Conservation (phyloP, 2,113 vertebrate genomes). For the Chelonoidis abingdonii region DNA sequence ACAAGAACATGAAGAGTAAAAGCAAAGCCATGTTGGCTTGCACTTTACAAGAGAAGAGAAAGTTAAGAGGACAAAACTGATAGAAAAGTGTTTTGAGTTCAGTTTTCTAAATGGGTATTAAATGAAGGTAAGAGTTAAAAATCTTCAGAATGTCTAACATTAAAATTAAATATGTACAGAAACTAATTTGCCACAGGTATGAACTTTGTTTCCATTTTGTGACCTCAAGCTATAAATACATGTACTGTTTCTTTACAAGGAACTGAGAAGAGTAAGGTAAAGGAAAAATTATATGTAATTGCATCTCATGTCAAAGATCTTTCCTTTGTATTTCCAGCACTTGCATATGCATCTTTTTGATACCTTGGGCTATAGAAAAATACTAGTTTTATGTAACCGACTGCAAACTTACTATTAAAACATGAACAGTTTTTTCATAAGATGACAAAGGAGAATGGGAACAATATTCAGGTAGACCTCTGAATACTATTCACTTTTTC, state of each 20-base stretch:
- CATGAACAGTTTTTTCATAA: neutral
- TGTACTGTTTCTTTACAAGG: neutral
- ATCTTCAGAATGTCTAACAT: neutral
- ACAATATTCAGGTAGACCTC: neutral
- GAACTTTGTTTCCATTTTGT: neutral
- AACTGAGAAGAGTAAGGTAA: neutral
- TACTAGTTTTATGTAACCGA: neutral
- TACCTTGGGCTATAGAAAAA: neutral
- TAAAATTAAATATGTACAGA: neutral
- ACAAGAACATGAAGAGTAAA: neutral
- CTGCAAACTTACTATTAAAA: neutral
- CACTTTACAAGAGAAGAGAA: neutral
- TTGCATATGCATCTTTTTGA: neutral
- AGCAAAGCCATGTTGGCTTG: neutral
- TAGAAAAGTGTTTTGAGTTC: fast-evolving
- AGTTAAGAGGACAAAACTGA: fast-evolving
- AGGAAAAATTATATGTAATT: neutral
- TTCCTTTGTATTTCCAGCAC: neutral
- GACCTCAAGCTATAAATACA: neutral
- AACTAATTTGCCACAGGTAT: neutral
- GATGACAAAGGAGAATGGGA: neutral
- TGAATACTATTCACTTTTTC: fast-evolving
- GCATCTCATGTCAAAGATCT: neutral
- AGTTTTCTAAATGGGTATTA: neutral
- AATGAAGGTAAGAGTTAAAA: neutral